A percentile compares a stretch with the other conserved stretches of the same genome.
Evolutionary conservation across 2,888 invertebrate genomes (phyloP).

Genomic region (Sinopyrophorus schimmeli): DNA sequence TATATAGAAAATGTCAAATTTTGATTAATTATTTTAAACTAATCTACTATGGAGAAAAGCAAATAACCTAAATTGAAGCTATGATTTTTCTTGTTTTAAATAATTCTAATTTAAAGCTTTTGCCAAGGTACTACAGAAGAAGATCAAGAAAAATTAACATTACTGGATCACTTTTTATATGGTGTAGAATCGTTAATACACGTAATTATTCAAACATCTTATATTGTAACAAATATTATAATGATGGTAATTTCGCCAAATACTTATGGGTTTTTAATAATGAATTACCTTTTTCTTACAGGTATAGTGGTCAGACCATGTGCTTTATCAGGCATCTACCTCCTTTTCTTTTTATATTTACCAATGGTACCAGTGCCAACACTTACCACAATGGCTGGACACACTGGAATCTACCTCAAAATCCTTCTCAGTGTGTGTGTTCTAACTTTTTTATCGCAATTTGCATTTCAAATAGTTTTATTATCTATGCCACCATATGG

Average conservation of each 20-base stretch:
- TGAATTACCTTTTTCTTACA: slow-evolving; percentile 59
- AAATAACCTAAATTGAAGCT: too few relatives aligned
- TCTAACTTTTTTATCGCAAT: slow-evolving; percentile 65
- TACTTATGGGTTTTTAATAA: background rate
- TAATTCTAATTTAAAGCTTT: slow-evolving; percentile 23
- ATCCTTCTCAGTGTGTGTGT: slow-evolving; percentile 64
- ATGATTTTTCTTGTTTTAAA: too few relatives aligned
- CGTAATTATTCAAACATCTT: slow-evolving; percentile 78
- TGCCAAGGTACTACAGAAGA: slow-evolving; percentile 54
- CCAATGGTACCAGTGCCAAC: slow-evolving; percentile 78
- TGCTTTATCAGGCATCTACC: slow-evolving; percentile 77
- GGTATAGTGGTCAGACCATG: slow-evolving; percentile 82
- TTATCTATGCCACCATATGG: slow-evolving; percentile 66
- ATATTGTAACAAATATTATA: slow-evolving; percentile 82
- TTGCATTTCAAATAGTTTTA: slow-evolving; percentile 77
- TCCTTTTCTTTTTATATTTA: slow-evolving; percentile 74
- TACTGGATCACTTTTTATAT: slow-evolving; percentile 65
- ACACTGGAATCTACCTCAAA: slow-evolving; percentile 69
- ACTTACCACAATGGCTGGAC: slow-evolving; percentile 66
- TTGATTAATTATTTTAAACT: too few relatives aligned
- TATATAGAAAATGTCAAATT: too few relatives aligned
- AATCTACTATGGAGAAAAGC: too few relatives aligned
- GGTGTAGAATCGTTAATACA: slow-evolving; percentile 66
- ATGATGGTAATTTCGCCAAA: slow-evolving; percentile 75
- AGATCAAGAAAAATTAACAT: slow-evolving; percentile 53